Evolutionary conservation across 1,140 invertebrate genomes (phyloP), one percentile per base, ranked within the genome.

Genomic region (Lepidostoma basale): DNA sequence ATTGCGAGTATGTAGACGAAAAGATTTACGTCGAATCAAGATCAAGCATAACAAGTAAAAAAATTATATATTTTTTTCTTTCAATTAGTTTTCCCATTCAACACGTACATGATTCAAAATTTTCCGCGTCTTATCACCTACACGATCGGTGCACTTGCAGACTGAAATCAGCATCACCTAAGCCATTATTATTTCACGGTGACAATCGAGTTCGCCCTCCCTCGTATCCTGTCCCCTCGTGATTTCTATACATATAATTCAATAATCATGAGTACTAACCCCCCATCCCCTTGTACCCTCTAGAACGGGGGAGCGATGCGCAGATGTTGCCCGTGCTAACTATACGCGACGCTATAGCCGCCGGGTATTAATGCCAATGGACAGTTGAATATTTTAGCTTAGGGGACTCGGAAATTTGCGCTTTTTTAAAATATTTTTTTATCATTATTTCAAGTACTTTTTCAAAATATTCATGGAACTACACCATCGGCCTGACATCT

Each of bases 161-260:
- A n/a, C n/a, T n/a, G n/a, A n/a, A n/a, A n/a, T n/a, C n/a, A n/a
- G 5, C 30, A 33, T 6, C 30, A 5, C 30, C 30, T 12, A 6
- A 56, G 25, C 8, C 28, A 56, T 56, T 56, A 56, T 56, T 56
- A 56, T 56, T 56, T 56, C 20, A 56, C 52, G 52, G 52, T 56
- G 52, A 56, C 52, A 56, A 30, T 56, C 52, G 25, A 14, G 28
- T 28, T 33, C 52, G 25, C 52, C 6, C 26, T 56, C 16, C 33
- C 9, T 25, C 23, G 18, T 12, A 56, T 6, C 23, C 14, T 18
- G 25, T 28, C 25, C 49, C 28, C 52, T 56, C 52, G 25, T 33
- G 25, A 33, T 56, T 56, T 56, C 52, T 56, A 33, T 33, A 56
- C 52, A 56, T 56, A 56, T 56, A 56, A 56, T 56, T 56, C 52